These are phyloP conservation scores for Sminthopsis crassicaudata DNA, from an alignment of 2,113 vertebrate species.

Conservation along the genomic window DNA sequence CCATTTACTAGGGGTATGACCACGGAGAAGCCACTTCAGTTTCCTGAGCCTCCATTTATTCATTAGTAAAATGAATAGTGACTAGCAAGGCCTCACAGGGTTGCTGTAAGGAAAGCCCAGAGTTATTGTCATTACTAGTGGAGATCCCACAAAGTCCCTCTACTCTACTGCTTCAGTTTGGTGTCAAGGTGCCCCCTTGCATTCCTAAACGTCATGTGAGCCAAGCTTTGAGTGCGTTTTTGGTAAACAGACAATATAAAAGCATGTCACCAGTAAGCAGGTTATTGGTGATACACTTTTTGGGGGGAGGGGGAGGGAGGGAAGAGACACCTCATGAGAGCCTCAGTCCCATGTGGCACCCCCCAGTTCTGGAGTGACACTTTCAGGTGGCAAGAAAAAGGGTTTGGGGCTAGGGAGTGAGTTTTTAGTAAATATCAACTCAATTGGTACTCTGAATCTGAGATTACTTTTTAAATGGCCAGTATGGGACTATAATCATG, in stretches of 20 bases:
- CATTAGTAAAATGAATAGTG: not conserved
- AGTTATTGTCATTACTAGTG: not conserved
- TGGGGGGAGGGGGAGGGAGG: fast-evolving
- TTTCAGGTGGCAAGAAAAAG: not conserved
- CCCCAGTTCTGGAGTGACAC: not conserved
- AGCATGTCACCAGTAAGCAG: no score
- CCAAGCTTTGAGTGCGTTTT: not conserved
- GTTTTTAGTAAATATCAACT: not conserved
- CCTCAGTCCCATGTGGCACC: not conserved
- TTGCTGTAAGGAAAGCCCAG: not conserved
- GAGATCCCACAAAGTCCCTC: not conserved
- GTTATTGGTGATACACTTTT: not conserved
- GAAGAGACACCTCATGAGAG: not conserved
- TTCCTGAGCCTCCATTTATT: not conserved
- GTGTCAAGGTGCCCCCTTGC: not conserved
- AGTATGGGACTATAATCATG: not conserved
- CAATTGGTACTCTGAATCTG: not conserved
- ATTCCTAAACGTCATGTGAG: not conserved
- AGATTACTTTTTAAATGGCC: not conserved
- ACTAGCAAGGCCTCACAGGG: not conserved
- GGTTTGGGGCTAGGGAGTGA: no score
- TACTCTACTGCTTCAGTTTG: not conserved
- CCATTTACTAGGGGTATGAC: not conserved
- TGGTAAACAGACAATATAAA: no score
- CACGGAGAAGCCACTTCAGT: not conserved